Evolutionary conservation across 2,797 vertebrate species (phyloP).

Genomic region (Zenarchopterus dispar): DNA sequence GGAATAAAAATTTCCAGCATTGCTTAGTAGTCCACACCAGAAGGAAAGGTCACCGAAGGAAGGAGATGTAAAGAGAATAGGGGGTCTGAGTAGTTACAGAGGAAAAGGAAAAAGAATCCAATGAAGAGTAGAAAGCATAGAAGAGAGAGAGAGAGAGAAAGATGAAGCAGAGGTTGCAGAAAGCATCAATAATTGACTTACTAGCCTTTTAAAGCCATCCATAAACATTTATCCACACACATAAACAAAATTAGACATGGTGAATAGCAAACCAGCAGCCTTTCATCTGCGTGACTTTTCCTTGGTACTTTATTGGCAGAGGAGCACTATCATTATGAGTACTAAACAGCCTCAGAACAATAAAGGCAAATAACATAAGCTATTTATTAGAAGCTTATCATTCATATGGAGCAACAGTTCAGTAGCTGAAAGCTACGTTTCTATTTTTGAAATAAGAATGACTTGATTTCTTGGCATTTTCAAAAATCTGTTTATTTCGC

Average conservation of each 20-base stretch:
- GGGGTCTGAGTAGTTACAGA: neutral
- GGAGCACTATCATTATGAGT: slow-evolving; percentile 24
- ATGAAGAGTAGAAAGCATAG: slow-evolving; percentile 17
- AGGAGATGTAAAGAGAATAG: neutral
- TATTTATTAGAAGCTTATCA: slow-evolving; percentile 17
- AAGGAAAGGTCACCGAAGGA: no score
- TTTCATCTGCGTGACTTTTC: slow-evolving; percentile 40
- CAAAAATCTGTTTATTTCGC: neutral
- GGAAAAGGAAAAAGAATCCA: neutral
- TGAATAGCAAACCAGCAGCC: slow-evolving; percentile 34
- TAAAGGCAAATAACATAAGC: slow-evolving; percentile 29
- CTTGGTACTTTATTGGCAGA: neutral
- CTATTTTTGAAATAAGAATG: neutral
- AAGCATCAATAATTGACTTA: slow-evolving; percentile 71
- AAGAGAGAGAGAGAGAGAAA: neutral
- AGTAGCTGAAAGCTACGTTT: neutral
- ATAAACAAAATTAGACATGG: no score
- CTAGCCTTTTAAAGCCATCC: slow-evolving; percentile 50
- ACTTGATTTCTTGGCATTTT: slow-evolving; percentile 5
- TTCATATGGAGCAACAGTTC: neutral
- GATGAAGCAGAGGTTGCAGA: slow-evolving; percentile 30
- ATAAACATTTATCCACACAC: slow-evolving; percentile 41
- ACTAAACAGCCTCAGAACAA: slow-evolving; percentile 49
- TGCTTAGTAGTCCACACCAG: neutral
- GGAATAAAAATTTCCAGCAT: slow-evolving; percentile 30